Percentiles rank a stretch among this genome's conserved stretches.
phyloP scores from a whole-genome alignment of 2,113 vertebrate genomes.

The Coracopsis vasa region DNA sequence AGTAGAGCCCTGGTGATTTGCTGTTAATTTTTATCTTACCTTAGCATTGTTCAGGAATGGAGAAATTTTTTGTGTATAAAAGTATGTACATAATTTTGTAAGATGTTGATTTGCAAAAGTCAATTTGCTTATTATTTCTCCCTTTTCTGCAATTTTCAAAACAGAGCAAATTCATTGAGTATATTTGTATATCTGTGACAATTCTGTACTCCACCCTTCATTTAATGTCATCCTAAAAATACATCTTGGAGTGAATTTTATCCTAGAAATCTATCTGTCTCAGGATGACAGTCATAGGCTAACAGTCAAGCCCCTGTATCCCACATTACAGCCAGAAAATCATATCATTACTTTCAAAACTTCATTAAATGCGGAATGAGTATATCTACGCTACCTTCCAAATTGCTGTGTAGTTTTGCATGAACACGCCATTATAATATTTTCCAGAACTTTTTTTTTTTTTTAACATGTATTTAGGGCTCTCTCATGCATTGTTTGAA shows the following conservation, averaged over 20 bases:
- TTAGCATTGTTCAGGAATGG: not conserved
- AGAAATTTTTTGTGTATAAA: not conserved
- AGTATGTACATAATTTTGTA: not conserved
- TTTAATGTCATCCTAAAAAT: not conserved
- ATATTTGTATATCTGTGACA: not conserved
- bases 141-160: not conserved
- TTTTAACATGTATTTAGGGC: slow-evolving; percentile 17
- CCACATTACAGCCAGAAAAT: not conserved
- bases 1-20: not conserved
- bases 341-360: not conserved
- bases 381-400: not conserved
- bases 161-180: not conserved
- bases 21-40: not conserved
- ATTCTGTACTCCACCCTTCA: not conserved
- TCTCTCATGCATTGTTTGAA: not conserved
- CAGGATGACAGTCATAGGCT: not conserved
- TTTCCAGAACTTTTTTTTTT: slow-evolving; percentile 16
- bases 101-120: not conserved
- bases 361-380: not conserved
- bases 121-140: not conserved
- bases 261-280: not conserved
- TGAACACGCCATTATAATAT: not conserved
- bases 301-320: not conserved
- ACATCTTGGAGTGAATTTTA: not conserved
- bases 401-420: not conserved